A percentile compares a stretch with the other conserved stretches of the same genome.
Evolutionary conservation across 2,113 vertebrate genomes (phyloP).

Genomic region (Eulemur macaco): DNA sequence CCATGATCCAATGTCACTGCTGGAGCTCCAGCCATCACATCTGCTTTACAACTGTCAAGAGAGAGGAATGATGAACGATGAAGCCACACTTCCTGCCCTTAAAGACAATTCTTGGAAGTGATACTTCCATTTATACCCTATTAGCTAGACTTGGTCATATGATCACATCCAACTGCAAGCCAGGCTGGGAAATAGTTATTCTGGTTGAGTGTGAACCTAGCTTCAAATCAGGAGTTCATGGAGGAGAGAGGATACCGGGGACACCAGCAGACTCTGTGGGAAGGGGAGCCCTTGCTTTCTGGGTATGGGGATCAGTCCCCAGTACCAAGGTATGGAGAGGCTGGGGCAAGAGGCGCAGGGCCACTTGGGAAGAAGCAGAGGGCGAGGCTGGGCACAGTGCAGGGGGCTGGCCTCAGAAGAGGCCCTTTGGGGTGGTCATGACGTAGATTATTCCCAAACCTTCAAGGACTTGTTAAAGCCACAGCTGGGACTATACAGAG

Average conservation of each 20-base stretch:
- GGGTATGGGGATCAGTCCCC: neutral
- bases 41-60: neutral
- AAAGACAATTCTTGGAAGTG: neutral
- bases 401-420: neutral
- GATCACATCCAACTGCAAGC: neutral
- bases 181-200: neutral
- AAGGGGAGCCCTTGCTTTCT: neutral
- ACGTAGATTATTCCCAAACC: neutral
- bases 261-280: neutral
- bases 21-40: neutral
- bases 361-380: neutral
- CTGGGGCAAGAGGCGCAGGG: neutral
- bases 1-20: neutral
- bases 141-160: neutral
- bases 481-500: neutral
- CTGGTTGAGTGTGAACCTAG: too few species aligned
- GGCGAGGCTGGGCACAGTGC: neutral
- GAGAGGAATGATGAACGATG: neutral
- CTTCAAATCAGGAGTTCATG: neutral
- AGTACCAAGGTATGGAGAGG: neutral
- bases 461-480: neutral
- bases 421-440: neutral
- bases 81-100: neutral
- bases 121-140: neutral
- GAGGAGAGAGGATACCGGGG: neutral